Evolutionary conservation across 2,797 vertebrate species (phyloP).

Genomic region (Pipistrellus pygmaeus): DNA sequence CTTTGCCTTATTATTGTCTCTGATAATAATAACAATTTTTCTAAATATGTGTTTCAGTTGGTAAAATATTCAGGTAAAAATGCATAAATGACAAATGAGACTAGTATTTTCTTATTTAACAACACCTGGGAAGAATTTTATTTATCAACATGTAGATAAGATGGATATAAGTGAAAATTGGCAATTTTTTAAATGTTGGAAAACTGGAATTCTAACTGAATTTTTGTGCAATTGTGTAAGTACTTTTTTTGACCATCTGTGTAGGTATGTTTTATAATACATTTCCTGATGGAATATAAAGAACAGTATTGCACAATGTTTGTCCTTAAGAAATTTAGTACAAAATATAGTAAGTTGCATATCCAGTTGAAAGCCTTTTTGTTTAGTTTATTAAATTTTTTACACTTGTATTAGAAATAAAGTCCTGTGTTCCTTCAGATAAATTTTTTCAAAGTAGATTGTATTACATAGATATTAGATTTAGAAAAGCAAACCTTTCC

Average conservation of each 20-base stretch:
- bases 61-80: conserved; percentile 69
- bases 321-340: conserved; percentile 31
- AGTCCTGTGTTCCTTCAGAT: neutral
- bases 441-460: conserved; percentile 12
- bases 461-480: neutral
- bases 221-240: conserved; percentile 1
- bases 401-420: neutral
- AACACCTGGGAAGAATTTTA: conserved; percentile 61
- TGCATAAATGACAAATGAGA: conserved; percentile 4
- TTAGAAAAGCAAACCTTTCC: neutral
- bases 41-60: conserved; percentile 63
- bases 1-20: conserved; percentile 70
- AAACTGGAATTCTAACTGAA: conserved; percentile 25
- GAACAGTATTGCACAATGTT: neutral
- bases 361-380: conserved; percentile 1
- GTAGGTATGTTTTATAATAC: neutral
- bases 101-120: conserved; percentile 69
- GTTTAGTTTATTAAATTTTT: neutral
- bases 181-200: neutral
- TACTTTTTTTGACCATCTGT: conserved; percentile 2
- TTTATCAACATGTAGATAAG: conserved; percentile 61
- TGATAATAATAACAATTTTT: conserved; percentile 58
- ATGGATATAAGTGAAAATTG: conserved; percentile 53
- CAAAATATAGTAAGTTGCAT: neutral
- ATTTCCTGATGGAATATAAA: conserved; percentile 26